Evolutionary conservation across 2,113 vertebrate species (phyloP).

Genomic region (Bufo bufo): DNA sequence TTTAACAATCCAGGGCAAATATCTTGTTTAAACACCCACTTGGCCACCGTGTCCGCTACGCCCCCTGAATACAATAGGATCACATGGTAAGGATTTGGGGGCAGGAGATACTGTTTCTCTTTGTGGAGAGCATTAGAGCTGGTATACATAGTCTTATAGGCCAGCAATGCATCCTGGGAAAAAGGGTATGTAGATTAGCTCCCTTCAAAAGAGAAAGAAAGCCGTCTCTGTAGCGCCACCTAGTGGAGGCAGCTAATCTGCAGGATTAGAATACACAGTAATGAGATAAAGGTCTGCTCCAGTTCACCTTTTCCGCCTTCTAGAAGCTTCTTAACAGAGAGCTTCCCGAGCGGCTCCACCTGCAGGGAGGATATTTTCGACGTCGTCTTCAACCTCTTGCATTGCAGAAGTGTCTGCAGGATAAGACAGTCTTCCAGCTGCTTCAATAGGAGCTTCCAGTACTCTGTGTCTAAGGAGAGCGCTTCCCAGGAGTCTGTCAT

Average conservation of each 20-base stretch:
- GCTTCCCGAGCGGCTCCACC: conserved; percentile 72
- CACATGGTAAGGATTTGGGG: not conserved
- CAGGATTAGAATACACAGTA: not conserved
- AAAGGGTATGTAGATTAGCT: no score
- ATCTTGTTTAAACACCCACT: conserved; percentile 92
- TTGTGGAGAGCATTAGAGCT: no score
- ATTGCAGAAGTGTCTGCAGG: conserved; percentile 87
- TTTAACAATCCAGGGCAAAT: conserved; percentile 78
- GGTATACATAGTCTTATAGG: no score
- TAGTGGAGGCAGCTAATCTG: no score
- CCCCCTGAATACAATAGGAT: conserved; percentile 70
- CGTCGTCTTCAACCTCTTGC: conserved; percentile 65
- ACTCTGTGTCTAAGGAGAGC: conserved; percentile 91
- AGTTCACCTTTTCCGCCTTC: conserved; percentile 89
- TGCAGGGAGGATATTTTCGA: conserved; percentile 72
- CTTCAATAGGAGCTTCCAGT: conserved; percentile 90
- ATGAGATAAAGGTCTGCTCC: not conserved
- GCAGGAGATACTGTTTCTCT: no score
- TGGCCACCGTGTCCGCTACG: conserved; percentile 90
- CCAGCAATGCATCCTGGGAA: no score
- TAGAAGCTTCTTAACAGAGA: conserved; percentile 86
- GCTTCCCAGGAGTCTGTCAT: conserved; percentile 86
- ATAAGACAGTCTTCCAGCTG: conserved; percentile 92
- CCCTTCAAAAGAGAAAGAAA: no score
- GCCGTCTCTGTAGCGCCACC: no score